phyloP scores from a whole-genome alignment of 2,797 vertebrate genomes.

The Agapornis canus region DNA sequence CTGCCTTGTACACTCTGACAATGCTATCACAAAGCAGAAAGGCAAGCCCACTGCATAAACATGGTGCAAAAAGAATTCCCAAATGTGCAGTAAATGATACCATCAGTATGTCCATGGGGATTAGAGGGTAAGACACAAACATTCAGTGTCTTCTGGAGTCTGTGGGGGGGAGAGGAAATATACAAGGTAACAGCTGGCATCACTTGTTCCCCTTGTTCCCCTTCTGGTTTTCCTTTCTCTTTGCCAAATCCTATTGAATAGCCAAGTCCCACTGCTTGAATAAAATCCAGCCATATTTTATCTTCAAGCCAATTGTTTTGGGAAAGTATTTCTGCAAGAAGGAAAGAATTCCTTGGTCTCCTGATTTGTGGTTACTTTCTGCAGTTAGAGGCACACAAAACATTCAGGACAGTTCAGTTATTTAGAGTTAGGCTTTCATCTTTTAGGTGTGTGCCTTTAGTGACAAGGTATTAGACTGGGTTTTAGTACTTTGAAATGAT shows the following conservation, averaged over 20 bases:
- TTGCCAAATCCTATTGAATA: background rate
- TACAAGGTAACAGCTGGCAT: background rate
- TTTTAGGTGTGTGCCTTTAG: slow-evolving; percentile 18
- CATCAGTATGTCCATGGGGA: background rate
- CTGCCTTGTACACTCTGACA: background rate
- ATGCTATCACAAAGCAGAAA: background rate
- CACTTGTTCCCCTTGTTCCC: background rate
- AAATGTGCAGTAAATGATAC: background rate
- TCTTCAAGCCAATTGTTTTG: background rate
- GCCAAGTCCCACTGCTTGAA: background rate
- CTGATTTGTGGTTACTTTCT: background rate
- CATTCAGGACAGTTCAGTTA: slow-evolving; percentile 3
- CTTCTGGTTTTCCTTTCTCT: slow-evolving; percentile 25
- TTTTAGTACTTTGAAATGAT: slow-evolving; percentile 22
- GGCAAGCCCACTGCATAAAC: background rate
- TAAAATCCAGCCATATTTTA: slow-evolving; percentile 2
- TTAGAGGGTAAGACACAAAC: background rate
- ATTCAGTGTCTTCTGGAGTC: background rate
- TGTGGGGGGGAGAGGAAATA: background rate
- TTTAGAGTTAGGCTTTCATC: background rate
- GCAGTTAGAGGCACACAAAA: background rate
- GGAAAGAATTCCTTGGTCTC: background rate
- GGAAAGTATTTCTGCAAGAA: background rate
- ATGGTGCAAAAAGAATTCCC: background rate
- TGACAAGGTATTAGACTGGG: slow-evolving; percentile 15